phyloP scores from a whole-genome alignment of 37 sponge, comb jelly and placozoan species.

The Tethya wilhelma region DNA sequence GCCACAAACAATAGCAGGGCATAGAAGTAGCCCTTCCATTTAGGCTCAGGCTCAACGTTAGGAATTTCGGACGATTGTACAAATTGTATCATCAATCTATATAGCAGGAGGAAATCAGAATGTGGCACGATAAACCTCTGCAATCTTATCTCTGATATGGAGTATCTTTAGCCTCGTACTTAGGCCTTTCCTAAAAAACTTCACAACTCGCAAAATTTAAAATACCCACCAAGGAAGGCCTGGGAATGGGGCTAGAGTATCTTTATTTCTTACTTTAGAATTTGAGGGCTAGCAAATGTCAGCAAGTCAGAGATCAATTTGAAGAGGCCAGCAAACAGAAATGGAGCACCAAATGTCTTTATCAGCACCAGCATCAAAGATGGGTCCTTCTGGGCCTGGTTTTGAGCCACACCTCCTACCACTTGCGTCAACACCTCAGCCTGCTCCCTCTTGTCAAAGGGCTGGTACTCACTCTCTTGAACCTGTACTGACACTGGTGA shows the following conservation, averaged over 20 bases:
- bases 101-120: not conserved
- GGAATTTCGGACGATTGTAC: too few species aligned
- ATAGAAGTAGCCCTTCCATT: slow-evolving; percentile 82
- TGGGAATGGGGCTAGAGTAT: not conserved
- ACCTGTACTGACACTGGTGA: too few species aligned
- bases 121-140: not conserved
- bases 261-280: slow-evolving; percentile 68
- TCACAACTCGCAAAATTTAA: too few species aligned
- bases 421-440: too few species aligned
- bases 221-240: too few species aligned
- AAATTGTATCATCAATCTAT: slow-evolving; percentile 74
- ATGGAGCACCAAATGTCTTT: slow-evolving; percentile 62
- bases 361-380: slow-evolving; percentile 67
- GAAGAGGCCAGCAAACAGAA: slow-evolving; percentile 63
- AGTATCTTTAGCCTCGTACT: too few species aligned
- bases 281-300: slow-evolving; percentile 76
- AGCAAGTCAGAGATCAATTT: slow-evolving; percentile 72
- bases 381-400: slow-evolving; percentile 36
- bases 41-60: slow-evolving; percentile 27
- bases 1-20: slow-evolving; percentile 64
- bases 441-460: not conserved
- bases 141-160: too few species aligned
- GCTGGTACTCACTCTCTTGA: slow-evolving; percentile 6
- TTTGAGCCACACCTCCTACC: too few species aligned
- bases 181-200: too few species aligned